Evolutionary conservation across 2,113 vertebrate species (phyloP).

Genomic region (Cariama cristata): DNA sequence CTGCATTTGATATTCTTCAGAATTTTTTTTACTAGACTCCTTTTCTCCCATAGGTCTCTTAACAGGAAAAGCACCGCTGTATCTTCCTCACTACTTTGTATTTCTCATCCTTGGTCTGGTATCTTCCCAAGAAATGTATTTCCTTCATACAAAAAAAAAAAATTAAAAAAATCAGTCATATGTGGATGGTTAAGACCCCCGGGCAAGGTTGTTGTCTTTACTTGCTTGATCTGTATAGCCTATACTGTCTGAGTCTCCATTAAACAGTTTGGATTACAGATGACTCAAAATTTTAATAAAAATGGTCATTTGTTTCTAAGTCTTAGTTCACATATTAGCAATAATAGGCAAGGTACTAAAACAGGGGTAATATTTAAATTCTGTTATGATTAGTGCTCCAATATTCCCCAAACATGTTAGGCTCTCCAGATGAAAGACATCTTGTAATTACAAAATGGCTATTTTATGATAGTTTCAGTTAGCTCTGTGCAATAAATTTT

Average conservation of each 20-base stretch:
- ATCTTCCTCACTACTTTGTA: not conserved
- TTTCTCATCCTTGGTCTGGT: not conserved
- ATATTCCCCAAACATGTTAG: not conserved
- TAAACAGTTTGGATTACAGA: not conserved
- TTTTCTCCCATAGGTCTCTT: not conserved
- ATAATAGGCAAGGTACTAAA: not conserved
- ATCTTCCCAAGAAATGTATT: not conserved
- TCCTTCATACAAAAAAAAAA: not conserved
- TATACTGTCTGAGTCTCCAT: not conserved
- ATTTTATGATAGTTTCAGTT: not conserved
- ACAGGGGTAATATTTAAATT: not conserved
- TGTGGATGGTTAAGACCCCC: not conserved
- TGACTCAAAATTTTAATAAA: not conserved
- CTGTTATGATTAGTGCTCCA: not conserved
- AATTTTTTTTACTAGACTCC: not conserved
- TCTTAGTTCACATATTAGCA: not conserved
- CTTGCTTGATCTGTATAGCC: not conserved
- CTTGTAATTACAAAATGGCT: not conserved
- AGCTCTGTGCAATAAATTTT: not conserved
- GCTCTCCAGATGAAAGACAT: not conserved
- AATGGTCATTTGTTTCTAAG: not conserved
- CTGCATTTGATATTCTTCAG: not conserved
- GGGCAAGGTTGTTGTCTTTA: not conserved
- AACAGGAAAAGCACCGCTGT: not conserved
- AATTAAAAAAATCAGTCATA: not conserved